Evolutionary conservation across 2,797 vertebrate genomes (phyloP), one percentile per base, ranked within the genome.

Genomic region (Hypotaenidia okinawae): DNA sequence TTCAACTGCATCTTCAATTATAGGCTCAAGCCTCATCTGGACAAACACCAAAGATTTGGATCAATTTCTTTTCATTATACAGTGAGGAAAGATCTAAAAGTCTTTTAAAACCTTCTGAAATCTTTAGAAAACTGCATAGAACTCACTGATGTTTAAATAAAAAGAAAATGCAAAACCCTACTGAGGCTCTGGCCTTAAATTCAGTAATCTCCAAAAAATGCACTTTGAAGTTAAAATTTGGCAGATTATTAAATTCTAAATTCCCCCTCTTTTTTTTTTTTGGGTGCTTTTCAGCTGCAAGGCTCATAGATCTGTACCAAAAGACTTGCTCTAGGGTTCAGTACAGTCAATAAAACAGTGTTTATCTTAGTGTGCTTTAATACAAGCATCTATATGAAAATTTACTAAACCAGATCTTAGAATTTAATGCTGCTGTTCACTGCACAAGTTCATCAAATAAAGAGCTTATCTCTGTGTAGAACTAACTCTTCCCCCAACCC

Each of bases 21-120:
- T 99, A 98, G 99, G 99, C 98, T 99, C 99, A 98, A 99, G 98
- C 98, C 99, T 99, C 97, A 99, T 99, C 99, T 99, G 97, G 98
- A 97, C 97, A 98, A 98, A 98, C 98, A 99, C 98, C 98, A 98
- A 98, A 98, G 98, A 98, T 98, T 94, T 97, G 98, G 97, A 97
- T 98, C 98, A 98, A 98, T 98, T 98, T 98, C 96, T 98, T 98
- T 98, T 98, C 97, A 97, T 98, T 96, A 98, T 92, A 98, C 97
- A 98, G 94, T 83, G 97, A 98, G 98, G 97, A 98, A 98, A 98
- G 97, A 97, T 84, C 97, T 97, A 97, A 97, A 94, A 97, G 94
- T 91, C 96, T 97, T 96, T 90, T 93, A 87, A 95, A 97, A 95
- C 96, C 78, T 94, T 96, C 64, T 95, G 84, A 94, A 94, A 95